Conservation (phyloP, 1,140 invertebrate genomes). For the Panonychus citri region DNA sequence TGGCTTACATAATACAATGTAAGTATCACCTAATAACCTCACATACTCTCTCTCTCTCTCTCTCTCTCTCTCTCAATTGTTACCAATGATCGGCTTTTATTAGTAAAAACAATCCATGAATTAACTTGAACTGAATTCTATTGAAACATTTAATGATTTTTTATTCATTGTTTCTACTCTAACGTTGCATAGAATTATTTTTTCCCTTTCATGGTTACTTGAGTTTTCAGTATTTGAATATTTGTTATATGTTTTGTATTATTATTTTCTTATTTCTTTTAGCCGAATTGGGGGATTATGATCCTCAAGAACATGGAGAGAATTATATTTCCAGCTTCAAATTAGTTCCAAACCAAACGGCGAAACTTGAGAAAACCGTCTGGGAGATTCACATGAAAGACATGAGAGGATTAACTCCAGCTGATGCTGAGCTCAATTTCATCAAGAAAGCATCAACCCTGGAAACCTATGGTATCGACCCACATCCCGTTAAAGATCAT, state of each 20-base stretch:
- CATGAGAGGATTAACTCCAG: constrained; percentile 25
- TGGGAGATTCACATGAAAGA: constrained; percentile 57
- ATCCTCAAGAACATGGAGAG: constrained; percentile 58
- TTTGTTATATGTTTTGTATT: no score
- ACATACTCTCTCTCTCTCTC: not conserved
- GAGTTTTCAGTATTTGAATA: no score
- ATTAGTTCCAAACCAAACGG: constrained; percentile 55
- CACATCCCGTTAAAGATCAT: constrained; percentile 90
- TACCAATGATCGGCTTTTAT: no score
- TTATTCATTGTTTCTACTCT: no score
- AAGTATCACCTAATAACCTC: not conserved
- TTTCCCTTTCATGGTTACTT: no score
- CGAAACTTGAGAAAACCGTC: constrained; percentile 64
- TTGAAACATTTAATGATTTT: no score
- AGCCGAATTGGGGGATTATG: constrained; percentile 86
- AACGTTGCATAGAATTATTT: no score
- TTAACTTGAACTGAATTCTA: no score
- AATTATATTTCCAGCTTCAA: constrained; percentile 79
- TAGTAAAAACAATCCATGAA: no score
- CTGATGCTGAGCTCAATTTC: constrained; percentile 50
- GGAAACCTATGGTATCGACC: constrained; percentile 91
- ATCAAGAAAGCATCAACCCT: constrained; percentile 61
- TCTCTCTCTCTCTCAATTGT: not conserved
- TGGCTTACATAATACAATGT: constrained; percentile 65
- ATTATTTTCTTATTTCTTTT: not conserved